phyloP scores from a whole-genome alignment of 2,797 vertebrate genomes.

The Gouania willdenowi region DNA sequence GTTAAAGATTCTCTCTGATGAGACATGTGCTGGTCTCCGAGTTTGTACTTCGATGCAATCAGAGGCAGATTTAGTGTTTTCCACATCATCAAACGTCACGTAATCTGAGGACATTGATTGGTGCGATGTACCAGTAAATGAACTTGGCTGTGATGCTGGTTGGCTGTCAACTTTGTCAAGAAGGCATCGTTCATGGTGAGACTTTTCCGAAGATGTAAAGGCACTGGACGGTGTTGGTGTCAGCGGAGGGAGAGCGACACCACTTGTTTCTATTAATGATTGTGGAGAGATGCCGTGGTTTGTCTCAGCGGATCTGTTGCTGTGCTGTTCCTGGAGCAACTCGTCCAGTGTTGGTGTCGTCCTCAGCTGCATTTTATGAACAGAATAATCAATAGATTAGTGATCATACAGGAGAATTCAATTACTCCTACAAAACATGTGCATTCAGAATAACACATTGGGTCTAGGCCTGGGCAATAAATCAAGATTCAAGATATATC shows the following conservation, averaged over 20 bases:
- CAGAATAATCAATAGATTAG: too few relatives aligned
- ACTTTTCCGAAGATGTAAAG: constrained; percentile 15
- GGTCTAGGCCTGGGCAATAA: too few relatives aligned
- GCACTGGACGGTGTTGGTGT: constrained; percentile 47
- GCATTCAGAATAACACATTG: too few relatives aligned
- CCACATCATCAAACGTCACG: constrained; percentile 45
- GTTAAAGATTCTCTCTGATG: constrained; percentile 7
- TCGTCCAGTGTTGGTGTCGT: constrained; percentile 65
- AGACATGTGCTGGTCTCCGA: constrained; percentile 1
- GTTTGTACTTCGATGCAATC: not conserved
- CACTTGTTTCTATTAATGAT: constrained; percentile 4
- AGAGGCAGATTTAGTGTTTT: constrained; percentile 25
- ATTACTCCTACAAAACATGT: too few relatives aligned
- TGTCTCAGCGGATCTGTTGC: constrained; percentile 1
- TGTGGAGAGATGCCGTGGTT: constrained; percentile 10
- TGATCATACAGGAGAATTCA: too few relatives aligned
- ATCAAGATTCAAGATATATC: too few relatives aligned
- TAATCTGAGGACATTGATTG: constrained; percentile 60
- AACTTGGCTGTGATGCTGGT: constrained; percentile 17
- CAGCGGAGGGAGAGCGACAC: constrained; percentile 10
- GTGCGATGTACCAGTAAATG: constrained; percentile 19
- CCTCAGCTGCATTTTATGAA: constrained; percentile 53
- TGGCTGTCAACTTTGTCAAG: constrained; percentile 15
- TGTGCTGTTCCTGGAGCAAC: constrained; percentile 54
- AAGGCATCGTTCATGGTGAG: constrained; percentile 23